A percentile compares a stretch with the other conserved stretches of the same genome.
Evolutionary conservation across 2,888 invertebrate species (phyloP).

Genomic region (Leptinotarsa rubiginosa): DNA sequence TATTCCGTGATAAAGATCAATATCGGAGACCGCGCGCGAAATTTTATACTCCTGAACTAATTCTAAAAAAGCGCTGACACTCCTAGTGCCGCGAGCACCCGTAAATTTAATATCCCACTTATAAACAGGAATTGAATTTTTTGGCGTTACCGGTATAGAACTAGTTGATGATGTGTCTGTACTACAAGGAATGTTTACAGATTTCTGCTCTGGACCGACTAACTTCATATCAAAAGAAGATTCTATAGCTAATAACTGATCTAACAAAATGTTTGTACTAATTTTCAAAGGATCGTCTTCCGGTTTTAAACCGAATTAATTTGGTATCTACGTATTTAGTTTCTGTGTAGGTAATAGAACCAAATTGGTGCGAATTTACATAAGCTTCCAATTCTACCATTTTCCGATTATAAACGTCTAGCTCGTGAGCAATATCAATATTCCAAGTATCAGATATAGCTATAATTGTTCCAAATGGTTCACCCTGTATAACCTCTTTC

Average conservation of each 20-base stretch:
- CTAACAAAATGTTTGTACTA: slow-evolving; percentile 16
- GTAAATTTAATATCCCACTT: slow-evolving; percentile 16
- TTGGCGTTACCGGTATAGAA: neutral
- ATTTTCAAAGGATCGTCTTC: neutral
- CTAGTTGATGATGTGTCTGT: neutral
- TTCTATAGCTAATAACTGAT: neutral
- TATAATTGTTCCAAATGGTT: slow-evolving; percentile 11
- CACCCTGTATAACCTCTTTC: slow-evolving; percentile 14
- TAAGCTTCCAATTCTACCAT: slow-evolving; percentile 16
- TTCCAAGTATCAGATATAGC: neutral
- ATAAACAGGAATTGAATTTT: neutral
- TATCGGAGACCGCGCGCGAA: slow-evolving; percentile 9
- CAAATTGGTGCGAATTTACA: neutral
- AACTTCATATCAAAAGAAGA: slow-evolving; percentile 16
- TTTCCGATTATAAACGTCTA: slow-evolving; percentile 20
- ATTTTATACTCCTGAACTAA: slow-evolving; percentile 19
- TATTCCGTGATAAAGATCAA: slow-evolving; percentile 18
- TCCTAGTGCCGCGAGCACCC: neutral
- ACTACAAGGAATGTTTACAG: neutral
- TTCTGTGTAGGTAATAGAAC: slow-evolving; percentile 1
- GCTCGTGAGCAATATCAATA: slow-evolving; percentile 10
- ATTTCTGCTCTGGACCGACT: neutral
- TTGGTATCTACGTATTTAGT: slow-evolving; percentile 9
- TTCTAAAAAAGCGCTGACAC: slow-evolving; percentile 20
- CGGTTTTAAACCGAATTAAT: neutral